Evolutionary conservation across 2,888 invertebrate genomes (phyloP), one percentile per base, ranked within the genome.

Genomic region (Icerya purchasi): DNA sequence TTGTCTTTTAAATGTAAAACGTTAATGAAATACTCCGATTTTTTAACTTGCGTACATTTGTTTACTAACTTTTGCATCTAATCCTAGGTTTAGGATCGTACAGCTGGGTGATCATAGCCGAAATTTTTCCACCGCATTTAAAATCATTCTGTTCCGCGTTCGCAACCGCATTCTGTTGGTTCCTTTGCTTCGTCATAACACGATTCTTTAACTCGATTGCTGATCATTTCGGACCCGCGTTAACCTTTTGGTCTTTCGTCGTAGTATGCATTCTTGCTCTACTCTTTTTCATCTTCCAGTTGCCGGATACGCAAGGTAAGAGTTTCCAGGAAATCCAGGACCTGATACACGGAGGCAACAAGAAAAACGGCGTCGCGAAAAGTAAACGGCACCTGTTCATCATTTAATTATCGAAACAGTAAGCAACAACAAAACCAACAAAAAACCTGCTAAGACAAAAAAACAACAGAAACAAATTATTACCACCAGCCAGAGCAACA

Each of bases 51-150:
- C n/a, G n/a, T n/a, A n/a, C n/a, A n/a, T n/a, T n/a, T n/a, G n/a
- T n/a, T n/a, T n/a, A n/a, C n/a, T n/a, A n/a, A n/a, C n/a, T 49
- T 49, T 49, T 3, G 2, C 36, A 18, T 50, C 8, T 22, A 19
- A 50, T 61, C 56, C 18, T 68, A 72, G 79, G 80, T 0, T 79
- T 82, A 61, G 87, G 92, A 1, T 83, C 86, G 0, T 70, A 87
- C 24, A 84, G 86, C 0, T 88, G 88, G 87, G 82, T 85, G 0
- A 79, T 88, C 25, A 79, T 87, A 76, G 82, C 84, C 0, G 89
- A 89, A 70, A 77, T 89, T 70, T 83, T 91, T 70, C 82, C 90
- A 21, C 73, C 82, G 0, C 82, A 84, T 64, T 82, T 86, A 1
- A 86, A 86, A 70, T 79, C 84, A 0, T 73, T 78, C n/a, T 85